Percentiles rank a stretch among this genome's conserved stretches.
phyloP scores from a whole-genome alignment of 2,797 vertebrate species.

The Melanotaenia maccullochi region DNA sequence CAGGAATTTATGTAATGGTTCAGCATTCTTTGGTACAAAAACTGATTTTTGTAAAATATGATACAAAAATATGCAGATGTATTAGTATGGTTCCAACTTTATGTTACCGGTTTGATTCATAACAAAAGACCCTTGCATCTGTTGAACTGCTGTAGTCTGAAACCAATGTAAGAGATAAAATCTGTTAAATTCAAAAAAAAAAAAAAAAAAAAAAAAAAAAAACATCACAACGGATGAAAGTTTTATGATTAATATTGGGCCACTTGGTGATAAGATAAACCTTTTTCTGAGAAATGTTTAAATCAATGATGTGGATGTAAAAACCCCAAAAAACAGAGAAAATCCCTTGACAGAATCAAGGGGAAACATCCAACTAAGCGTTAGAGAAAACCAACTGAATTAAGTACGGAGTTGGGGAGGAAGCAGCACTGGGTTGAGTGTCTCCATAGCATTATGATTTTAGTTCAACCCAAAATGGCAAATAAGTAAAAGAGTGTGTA shows the following conservation, averaged over 20 bases:
- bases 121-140: background rate
- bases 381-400: conserved; percentile 9
- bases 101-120: no score
- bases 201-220: background rate
- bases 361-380: conserved; percentile 23
- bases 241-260: conserved; percentile 5
- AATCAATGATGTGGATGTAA: conserved; percentile 17
- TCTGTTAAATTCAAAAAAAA: background rate
- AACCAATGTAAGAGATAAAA: background rate
- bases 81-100: background rate
- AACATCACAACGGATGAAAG: background rate
- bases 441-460: conserved; percentile 50
- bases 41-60: background rate
- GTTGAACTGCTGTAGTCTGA: background rate
- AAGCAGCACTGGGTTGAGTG: conserved; percentile 8
- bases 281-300: conserved; percentile 14
- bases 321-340: background rate
- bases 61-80: background rate
- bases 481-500: conserved; percentile 57
- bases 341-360: conserved; percentile 1
- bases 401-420: background rate
- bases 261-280: background rate
- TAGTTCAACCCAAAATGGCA: conserved; percentile 44
- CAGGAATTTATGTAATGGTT: background rate
- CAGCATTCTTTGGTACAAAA: background rate